phyloP scores from a whole-genome alignment of 2,888 invertebrate species.

The Liopterus haemorrhoidalis region DNA sequence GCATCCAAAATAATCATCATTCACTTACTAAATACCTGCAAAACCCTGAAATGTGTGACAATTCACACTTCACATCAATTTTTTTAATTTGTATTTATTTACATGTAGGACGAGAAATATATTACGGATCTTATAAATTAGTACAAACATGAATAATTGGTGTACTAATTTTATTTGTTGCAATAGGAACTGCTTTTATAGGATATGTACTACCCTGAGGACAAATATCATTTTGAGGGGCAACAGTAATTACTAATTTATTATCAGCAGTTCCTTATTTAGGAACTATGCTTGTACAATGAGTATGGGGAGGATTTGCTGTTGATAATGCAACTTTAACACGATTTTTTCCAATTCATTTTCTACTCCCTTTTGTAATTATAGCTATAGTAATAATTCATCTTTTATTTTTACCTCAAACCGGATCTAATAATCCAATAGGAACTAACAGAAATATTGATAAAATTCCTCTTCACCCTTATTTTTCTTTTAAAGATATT shows the following conservation, averaged over 20 bases:
- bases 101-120: no score
- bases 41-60: no score
- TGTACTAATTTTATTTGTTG: constrained; percentile 58
- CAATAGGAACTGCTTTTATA: constrained; percentile 69
- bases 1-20: no score
- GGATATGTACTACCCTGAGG: constrained; percentile 74
- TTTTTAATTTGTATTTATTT: no score
- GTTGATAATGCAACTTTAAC: constrained; percentile 67
- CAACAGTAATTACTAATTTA: constrained; percentile 71
- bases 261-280: constrained; percentile 63
- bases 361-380: constrained; percentile 65
- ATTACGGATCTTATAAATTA: constrained; percentile 46
- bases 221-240: constrained; percentile 77
- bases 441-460: constrained; percentile 59
- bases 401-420: constrained; percentile 59
- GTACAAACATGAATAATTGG: constrained; percentile 59
- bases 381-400: constrained; percentile 57
- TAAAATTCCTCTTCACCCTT: constrained; percentile 65
- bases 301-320: constrained; percentile 69
- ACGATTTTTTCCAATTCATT: constrained; percentile 72
- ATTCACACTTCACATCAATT: no score
- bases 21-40: no score
- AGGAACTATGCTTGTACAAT: constrained; percentile 58
- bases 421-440: constrained; percentile 62
- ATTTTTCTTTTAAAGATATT: constrained; percentile 60